phyloP scores from a whole-genome alignment of 2,113 vertebrate genomes.

The Sinocyclocheilus anshuiensis region DNA sequence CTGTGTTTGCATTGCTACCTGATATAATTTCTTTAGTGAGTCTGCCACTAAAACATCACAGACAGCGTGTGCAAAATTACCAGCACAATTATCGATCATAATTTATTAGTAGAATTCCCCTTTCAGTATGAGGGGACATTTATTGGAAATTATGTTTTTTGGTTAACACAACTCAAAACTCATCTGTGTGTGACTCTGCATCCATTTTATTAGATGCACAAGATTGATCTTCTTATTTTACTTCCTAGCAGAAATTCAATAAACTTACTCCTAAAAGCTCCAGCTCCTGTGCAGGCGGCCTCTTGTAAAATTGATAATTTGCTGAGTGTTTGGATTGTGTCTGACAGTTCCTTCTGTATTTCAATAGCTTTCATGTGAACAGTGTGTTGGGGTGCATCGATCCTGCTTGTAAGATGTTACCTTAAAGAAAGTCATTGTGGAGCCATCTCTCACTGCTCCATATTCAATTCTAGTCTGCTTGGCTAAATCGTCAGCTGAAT shows the following conservation, averaged over 20 bases:
- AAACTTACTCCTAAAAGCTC: slow-evolving; percentile 6
- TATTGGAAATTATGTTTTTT: slow-evolving; percentile 2
- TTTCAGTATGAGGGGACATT: neutral
- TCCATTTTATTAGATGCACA: slow-evolving; percentile 14
- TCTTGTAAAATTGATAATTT: slow-evolving; percentile 26
- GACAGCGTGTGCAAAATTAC: neutral
- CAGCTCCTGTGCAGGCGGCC: neutral
- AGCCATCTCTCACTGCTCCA: slow-evolving; percentile 93
- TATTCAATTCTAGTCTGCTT: slow-evolving; percentile 98
- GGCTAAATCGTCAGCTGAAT: slow-evolving; percentile 94
- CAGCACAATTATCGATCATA: neutral
- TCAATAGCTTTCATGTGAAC: slow-evolving; percentile 11
- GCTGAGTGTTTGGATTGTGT: neutral
- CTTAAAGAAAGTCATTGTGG: slow-evolving; percentile 99
- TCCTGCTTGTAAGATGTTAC: slow-evolving; percentile 67
- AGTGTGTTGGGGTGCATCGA: neutral
- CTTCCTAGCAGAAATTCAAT: slow-evolving; percentile 26
- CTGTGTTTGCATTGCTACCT: neutral
- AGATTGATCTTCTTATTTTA: slow-evolving; percentile 25
- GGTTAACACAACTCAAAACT: slow-evolving; percentile 1
- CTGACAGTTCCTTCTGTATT: neutral
- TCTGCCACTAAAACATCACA: neutral
- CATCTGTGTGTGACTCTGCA: slow-evolving; percentile 11
- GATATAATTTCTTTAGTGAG: neutral
- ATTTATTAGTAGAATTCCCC: neutral